Conservation (phyloP, 2,888 invertebrate genomes). For the Panorpa germanica region DNA sequence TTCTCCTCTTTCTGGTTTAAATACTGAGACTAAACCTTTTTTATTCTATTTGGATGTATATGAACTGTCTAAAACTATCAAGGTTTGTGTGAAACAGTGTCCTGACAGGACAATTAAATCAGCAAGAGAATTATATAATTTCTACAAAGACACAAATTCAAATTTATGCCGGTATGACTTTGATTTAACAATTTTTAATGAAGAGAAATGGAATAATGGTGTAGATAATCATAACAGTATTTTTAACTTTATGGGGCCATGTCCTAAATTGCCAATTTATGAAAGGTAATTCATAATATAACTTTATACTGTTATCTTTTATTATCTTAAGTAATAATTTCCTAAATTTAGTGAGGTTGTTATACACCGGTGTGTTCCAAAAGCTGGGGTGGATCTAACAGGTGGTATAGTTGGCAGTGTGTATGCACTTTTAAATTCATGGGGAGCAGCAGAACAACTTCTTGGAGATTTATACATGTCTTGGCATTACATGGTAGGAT, state of each 20-base stretch:
- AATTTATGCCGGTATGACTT: slow-evolving; percentile 61
- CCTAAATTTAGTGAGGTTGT: slow-evolving; percentile 40
- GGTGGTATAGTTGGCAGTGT: slow-evolving; percentile 46
- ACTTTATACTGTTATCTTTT: slow-evolving; percentile 1
- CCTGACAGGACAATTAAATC: slow-evolving; percentile 45
- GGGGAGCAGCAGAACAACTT: slow-evolving; percentile 78
- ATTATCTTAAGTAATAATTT: slow-evolving; percentile 1
- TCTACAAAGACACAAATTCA: slow-evolving; percentile 51
- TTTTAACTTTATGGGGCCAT: slow-evolving; percentile 43
- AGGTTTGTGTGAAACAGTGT: slow-evolving; percentile 80
- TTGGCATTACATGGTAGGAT: slow-evolving; percentile 68
- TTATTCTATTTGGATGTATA: slow-evolving; percentile 70
- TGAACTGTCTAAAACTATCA: slow-evolving; percentile 55
- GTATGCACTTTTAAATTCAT: slow-evolving; percentile 66
- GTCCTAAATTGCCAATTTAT: slow-evolving; percentile 61
- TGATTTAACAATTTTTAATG: slow-evolving; percentile 31
- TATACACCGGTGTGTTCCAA: slow-evolving; percentile 76
- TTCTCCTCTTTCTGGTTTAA: slow-evolving; percentile 59
- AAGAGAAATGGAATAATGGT: slow-evolving; percentile 21
- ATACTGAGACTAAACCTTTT: slow-evolving; percentile 58
- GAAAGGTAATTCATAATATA: slow-evolving; percentile 31
- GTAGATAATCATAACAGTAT: slow-evolving; percentile 17
- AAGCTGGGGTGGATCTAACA: slow-evolving; percentile 42
- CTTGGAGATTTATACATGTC: slow-evolving; percentile 73
- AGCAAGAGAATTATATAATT: slow-evolving; percentile 48